Conservation (phyloP, 1,140 invertebrate genomes). For the Apis cerana region DNA sequence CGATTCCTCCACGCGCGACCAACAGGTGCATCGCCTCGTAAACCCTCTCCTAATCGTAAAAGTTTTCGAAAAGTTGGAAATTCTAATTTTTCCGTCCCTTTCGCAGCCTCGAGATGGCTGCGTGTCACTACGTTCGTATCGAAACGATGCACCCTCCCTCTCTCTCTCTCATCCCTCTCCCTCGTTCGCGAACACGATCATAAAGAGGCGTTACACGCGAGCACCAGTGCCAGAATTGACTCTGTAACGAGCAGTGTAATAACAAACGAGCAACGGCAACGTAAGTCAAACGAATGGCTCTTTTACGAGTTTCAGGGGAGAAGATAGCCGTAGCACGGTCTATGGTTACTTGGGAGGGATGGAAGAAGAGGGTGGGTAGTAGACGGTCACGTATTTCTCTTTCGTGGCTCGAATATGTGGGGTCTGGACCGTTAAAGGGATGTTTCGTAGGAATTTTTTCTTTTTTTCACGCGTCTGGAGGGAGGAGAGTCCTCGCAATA, state of each 20-base stretch:
- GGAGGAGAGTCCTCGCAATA: background rate
- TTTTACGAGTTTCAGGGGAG: constrained; percentile 70
- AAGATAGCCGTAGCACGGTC: constrained; percentile 28
- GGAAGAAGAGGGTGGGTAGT: background rate
- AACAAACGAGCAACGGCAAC: constrained; percentile 65
- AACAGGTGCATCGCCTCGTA: too few species aligned
- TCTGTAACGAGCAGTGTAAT: constrained; percentile 67
- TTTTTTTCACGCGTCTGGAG: constrained; percentile 23
- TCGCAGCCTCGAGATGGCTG: too few species aligned
- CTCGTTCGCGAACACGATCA: constrained; percentile 33
- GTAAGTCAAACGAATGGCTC: constrained; percentile 73
- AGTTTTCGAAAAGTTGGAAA: too few species aligned
- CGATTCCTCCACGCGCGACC: too few species aligned
- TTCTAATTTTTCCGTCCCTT: too few species aligned
- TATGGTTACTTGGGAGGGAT: background rate
- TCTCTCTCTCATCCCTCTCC: background rate
- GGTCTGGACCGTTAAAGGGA: constrained; percentile 52
- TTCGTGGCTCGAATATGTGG: constrained; percentile 35
- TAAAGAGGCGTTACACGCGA: constrained; percentile 57
- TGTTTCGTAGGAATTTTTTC: constrained; percentile 50
- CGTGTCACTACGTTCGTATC: too few species aligned
- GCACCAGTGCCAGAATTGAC: constrained; percentile 65
- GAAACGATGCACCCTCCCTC: background rate
- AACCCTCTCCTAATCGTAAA: too few species aligned
- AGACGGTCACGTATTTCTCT: constrained; percentile 17